Base-by-base conservation (phyloP, 2,888 invertebrate species). In the Xestia sexstrigata region DNA sequence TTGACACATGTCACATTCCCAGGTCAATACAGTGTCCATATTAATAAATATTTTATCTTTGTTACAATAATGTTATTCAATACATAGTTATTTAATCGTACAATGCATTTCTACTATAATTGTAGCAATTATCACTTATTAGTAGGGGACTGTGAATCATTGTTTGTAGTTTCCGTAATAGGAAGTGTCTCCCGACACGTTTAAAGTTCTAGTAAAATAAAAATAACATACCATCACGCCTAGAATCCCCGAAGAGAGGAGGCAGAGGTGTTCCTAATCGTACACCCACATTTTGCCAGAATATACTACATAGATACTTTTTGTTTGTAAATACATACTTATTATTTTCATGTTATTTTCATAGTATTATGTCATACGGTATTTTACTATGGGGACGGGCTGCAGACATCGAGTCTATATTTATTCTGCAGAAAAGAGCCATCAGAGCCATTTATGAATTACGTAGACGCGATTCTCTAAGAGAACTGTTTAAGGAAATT, bases 101-200 rank as follows among this genome's bases (percentile, higher is more conserved):
- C 63, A 62, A 78, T 76, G 26, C 52, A 79, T 80, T 87, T 80
- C 74, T 81, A 76, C n/a, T 68, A 70, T 80, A 72, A 87, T 66
- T 81, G 47, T 66, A 62, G 83, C 35, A 67, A 77, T 80, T 83
- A 83, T 72, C 47, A 70, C 45, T 49, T 60, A 72, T 70, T 73
- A 76, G n/a, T 60, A 26, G 15, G 13, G 8, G 26, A 3, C 52
- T 26, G 47, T 81, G 79, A 87, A 60, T 80, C 79, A 84, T 82
- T 79, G 74, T 76, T 30, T 17, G 0, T 8, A 2, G 26, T 58
- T 69, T 47, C 42, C n/a, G 49, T 72, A 63, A 26, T 60, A 81
- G 60, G 80, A 69, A 70, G 55, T 62, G 60, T 72, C 52, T 72
- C 35, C 62, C 3, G 39, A 30, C n/a, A 26, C 6, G 60, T 79